These are phyloP conservation scores for Ormyrus thymus DNA, from an alignment of 2,888 invertebrate genomes.

Conservation along the genomic window DNA sequence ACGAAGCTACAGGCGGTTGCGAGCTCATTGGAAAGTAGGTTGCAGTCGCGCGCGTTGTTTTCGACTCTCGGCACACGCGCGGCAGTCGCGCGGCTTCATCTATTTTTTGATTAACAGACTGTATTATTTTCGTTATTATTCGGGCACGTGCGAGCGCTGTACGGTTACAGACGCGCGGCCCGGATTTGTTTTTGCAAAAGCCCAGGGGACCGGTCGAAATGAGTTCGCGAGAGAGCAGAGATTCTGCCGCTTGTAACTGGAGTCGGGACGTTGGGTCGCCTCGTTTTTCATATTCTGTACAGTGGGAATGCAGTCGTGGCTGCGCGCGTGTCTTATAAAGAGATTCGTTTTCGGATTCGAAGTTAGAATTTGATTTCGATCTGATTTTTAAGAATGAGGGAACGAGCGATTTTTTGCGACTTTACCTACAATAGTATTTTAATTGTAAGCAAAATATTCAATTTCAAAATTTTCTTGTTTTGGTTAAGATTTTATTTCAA, in stretches of 20 bases:
- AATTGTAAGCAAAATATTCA: too few relatives aligned
- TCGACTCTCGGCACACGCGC: neutral
- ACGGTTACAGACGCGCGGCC: slow-evolving; percentile 16
- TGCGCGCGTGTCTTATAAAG: too few relatives aligned
- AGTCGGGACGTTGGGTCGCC: neutral
- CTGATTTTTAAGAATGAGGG: too few relatives aligned
- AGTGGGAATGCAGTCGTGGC: too few relatives aligned
- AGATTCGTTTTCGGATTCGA: too few relatives aligned
- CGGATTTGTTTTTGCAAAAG: slow-evolving; percentile 53
- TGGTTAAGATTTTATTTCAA: too few relatives aligned
- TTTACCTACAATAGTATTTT: too few relatives aligned
- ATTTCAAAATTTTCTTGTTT: too few relatives aligned
- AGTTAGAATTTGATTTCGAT: too few relatives aligned
- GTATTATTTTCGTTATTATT: slow-evolving; percentile 52
- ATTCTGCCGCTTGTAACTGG: slow-evolving; percentile 10
- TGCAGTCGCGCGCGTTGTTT: slow-evolving; percentile 57
- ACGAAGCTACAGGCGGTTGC: neutral
- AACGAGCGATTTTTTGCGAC: too few relatives aligned
- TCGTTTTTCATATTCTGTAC: too few relatives aligned
- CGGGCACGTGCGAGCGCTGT: slow-evolving; percentile 18
- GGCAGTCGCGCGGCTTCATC: slow-evolving; percentile 10
- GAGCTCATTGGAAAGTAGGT: slow-evolving; percentile 11
- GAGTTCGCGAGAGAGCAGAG: slow-evolving; percentile 29
- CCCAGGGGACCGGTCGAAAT: slow-evolving; percentile 52
- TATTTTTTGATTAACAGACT: slow-evolving; percentile 50